These are phyloP conservation scores for Pseudococcus longispinus DNA, from an alignment of 2,888 invertebrate genomes.

Conservation along the genomic window DNA sequence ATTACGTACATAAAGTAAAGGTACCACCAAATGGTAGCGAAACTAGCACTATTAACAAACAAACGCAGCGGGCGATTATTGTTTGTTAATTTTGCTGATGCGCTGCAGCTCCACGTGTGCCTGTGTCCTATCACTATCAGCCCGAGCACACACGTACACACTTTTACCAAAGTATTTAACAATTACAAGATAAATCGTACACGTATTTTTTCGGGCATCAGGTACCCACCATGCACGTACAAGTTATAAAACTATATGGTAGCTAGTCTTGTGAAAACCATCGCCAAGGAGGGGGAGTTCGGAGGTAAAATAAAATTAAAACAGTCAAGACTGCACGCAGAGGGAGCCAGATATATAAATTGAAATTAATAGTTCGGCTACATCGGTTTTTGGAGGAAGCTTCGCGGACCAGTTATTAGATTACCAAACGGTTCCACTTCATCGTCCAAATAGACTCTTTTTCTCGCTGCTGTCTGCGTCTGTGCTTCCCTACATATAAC, in stretches of 20 bases:
- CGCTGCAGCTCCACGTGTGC: background rate
- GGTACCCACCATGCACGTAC: background rate
- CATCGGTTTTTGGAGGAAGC: conserved; percentile 22
- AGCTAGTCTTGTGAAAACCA: background rate
- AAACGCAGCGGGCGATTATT: conserved; percentile 54
- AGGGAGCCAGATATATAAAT: conserved; percentile 51
- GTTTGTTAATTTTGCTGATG: conserved; percentile 49
- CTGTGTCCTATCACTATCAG: background rate
- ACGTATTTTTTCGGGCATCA: background rate
- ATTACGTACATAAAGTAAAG: background rate
- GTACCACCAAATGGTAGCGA: conserved; percentile 29
- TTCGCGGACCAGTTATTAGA: conserved; percentile 54
- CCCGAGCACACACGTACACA: background rate
- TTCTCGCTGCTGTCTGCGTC: background rate
- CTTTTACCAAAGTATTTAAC: background rate
- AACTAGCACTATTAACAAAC: conserved; percentile 51
- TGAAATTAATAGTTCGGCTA: conserved; percentile 54
- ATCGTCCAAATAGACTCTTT: background rate
- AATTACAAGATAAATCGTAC: conserved; percentile 46
- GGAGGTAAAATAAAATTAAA: background rate
- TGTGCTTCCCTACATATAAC: background rate
- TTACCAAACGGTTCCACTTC: conserved; percentile 38
- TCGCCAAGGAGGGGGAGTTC: background rate
- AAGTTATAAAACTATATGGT: background rate
- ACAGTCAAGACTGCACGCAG: conserved; percentile 47